A percentile compares a stretch with the other conserved stretches of the same genome.
phyloP scores from a whole-genome alignment of 2,888 invertebrate genomes.

The Pristionchus arcanus region DNA sequence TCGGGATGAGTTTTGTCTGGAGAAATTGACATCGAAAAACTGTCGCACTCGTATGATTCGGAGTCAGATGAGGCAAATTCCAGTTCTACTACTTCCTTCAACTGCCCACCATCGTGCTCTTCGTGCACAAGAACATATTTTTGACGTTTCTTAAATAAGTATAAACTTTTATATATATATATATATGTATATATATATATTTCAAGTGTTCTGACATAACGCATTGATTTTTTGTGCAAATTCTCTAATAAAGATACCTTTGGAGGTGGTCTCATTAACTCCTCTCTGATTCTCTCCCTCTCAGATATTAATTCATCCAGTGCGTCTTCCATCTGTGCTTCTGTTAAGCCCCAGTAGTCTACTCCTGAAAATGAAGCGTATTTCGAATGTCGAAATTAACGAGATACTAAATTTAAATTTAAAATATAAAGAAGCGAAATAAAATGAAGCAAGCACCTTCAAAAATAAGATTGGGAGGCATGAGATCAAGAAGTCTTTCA shows the following conservation, averaged over 20 bases:
- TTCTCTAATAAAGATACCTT: not conserved
- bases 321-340: conserved; percentile 18
- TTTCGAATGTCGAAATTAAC: not conserved
- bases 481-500: conserved; percentile 13
- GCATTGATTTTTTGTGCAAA: not conserved
- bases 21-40: not conserved
- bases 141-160: not conserved
- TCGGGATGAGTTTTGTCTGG: not conserved
- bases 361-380: conserved; percentile 30
- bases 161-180: not conserved
- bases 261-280: conserved; percentile 21
- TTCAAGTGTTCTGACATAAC: not conserved
- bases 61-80: conserved; percentile 17
- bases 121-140: not conserved
- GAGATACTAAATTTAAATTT: not conserved
- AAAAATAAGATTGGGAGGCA: conserved; percentile 35
- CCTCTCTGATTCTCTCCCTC: conserved; percentile 25
- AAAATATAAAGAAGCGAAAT: too few species aligned
- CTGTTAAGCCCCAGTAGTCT: conserved; percentile 49
- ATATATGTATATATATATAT: too few species aligned
- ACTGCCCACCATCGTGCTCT: not conserved
- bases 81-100: conserved; percentile 4
- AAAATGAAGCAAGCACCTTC: not conserved
- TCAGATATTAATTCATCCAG: not conserved
- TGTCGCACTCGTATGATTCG: not conserved